Percentiles rank a stretch among this genome's conserved stretches.
phyloP scores from a whole-genome alignment of 64 coral and sea anemone species.

The Dendronephthya gigantea region DNA sequence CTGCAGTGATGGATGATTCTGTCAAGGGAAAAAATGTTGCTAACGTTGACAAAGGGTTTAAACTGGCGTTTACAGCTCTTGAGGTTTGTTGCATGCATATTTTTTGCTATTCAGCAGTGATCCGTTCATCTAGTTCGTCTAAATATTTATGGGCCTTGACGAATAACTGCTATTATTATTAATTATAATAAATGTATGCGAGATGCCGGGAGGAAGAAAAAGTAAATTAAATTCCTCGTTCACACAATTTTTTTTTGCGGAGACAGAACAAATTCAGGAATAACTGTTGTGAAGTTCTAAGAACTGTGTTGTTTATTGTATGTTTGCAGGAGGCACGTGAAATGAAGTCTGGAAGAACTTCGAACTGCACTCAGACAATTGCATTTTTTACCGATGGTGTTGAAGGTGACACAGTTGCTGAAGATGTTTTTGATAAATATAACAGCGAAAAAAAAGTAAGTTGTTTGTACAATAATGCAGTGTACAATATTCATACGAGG shows the following conservation, averaged over 20 bases:
- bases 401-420: neutral
- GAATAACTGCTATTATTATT: no score
- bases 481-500: no score
- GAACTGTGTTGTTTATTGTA: neutral
- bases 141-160: no score
- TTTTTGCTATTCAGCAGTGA: neutral
- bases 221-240: no score
- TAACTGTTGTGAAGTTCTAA: no score
- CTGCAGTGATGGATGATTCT: neutral
- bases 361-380: constrained; percentile 8
- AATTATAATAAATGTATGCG: no score
- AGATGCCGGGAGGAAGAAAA: no score
- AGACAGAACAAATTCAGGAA: neutral
- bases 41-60: neutral
- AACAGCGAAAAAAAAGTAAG: neutral
- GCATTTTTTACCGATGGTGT: constrained; percentile 15
- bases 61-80: neutral
- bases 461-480: no score
- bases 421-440: constrained; percentile 12
- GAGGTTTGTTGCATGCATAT: neutral
- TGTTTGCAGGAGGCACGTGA: neutral
- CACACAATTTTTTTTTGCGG: no score
- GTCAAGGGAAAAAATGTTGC: neutral
- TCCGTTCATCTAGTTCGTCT: no score
- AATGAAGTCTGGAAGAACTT: neutral